phyloP scores from a whole-genome alignment of 2,888 invertebrate species.

The Leucozona laternaria region DNA sequence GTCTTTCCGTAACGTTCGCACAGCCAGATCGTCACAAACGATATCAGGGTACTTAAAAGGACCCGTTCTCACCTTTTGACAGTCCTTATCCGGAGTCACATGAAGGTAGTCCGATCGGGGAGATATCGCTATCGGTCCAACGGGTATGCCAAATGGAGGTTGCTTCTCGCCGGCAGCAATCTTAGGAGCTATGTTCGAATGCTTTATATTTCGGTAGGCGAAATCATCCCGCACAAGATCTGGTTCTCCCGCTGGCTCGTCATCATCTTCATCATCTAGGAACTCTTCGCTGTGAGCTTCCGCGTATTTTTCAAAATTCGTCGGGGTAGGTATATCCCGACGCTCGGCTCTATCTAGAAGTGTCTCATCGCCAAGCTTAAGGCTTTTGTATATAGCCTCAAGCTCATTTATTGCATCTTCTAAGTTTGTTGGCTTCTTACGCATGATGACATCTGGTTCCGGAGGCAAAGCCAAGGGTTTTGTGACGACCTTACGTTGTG shows the following conservation, averaged over 20 bases:
- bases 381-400: conserved; percentile 95
- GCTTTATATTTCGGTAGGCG: conserved; percentile 91
- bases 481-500: conserved; percentile 78
- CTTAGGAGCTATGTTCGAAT: conserved; percentile 89
- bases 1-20: conserved; percentile 93
- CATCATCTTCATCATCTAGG: conserved; percentile 85
- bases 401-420: conserved; percentile 95
- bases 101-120: conserved; percentile 94
- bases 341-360: conserved; percentile 91
- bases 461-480: conserved; percentile 71
- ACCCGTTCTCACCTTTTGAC: conserved; percentile 83
- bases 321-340: conserved; percentile 85
- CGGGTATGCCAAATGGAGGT: conserved; percentile 95
- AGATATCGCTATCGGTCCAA: conserved; percentile 92
- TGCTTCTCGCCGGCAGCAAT: conserved; percentile 88
- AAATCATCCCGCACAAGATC: conserved; percentile 94
- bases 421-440: conserved; percentile 89
- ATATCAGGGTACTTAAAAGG: conserved; percentile 88
- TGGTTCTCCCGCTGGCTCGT: conserved; percentile 87
- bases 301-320: conserved; percentile 82
- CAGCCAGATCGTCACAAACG: conserved; percentile 94
- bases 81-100: conserved; percentile 85
- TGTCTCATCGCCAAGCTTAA: conserved; percentile 89
- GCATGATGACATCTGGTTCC: conserved; percentile 81
- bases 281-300: conserved; percentile 86